Evolutionary conservation across 1,140 invertebrate species (phyloP).

Genomic region (Helicoverpa zea): DNA sequence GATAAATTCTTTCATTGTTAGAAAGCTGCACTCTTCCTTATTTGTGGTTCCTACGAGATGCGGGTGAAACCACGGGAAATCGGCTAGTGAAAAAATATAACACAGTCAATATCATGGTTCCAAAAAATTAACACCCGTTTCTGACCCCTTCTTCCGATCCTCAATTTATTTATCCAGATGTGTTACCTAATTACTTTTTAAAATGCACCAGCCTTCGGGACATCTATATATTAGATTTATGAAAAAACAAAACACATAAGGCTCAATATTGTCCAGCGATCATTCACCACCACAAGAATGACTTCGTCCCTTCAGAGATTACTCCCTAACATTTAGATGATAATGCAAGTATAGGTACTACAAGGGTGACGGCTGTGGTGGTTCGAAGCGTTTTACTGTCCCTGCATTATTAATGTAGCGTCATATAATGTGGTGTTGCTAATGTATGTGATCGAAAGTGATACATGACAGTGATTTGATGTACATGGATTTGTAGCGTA

Average conservation of each 20-base stretch:
- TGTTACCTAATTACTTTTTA: too few species aligned
- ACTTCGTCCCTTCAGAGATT: constrained; percentile 1
- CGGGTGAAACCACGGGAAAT: too few species aligned
- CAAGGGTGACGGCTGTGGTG: constrained; percentile 5
- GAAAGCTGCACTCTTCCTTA: too few species aligned
- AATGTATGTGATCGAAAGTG: constrained; percentile 30
- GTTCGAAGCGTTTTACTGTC: constrained; percentile 18
- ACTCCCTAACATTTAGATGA: constrained; percentile 9
- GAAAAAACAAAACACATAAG: background rate
- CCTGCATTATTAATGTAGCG: constrained; percentile 42
- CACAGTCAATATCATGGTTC: too few species aligned
- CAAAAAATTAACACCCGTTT: too few species aligned
- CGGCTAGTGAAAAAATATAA: too few species aligned
- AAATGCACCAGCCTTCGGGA: background rate
- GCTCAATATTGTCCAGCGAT: background rate
- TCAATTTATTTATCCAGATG: too few species aligned
- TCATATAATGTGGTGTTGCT: background rate
- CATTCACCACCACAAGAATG: background rate
- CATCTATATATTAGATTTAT: background rate
- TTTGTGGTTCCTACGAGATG: too few species aligned
- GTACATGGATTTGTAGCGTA: background rate
- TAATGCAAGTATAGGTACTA: constrained; percentile 1
- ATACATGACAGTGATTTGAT: background rate
- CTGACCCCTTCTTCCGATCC: too few species aligned
- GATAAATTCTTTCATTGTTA: too few species aligned